Evolutionary conservation across 2,888 invertebrate genomes (phyloP).

Genomic region (Spicauda simplicius): DNA sequence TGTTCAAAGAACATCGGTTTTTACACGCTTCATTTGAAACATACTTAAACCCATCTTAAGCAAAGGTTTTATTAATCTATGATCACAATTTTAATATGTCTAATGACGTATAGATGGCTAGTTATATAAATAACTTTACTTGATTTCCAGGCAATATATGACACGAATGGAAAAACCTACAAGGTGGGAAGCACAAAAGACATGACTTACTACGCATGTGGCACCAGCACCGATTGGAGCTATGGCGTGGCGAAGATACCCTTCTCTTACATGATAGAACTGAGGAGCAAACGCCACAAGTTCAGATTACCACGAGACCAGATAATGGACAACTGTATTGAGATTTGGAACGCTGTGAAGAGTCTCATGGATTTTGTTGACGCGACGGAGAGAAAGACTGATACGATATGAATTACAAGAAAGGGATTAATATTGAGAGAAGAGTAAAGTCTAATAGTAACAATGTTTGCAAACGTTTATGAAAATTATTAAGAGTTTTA

Average conservation of each 20-base stretch:
- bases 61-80: no score
- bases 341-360: slow-evolving; percentile 67
- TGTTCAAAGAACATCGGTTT: no score
- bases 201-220: slow-evolving; percentile 73
- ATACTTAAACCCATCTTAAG: no score
- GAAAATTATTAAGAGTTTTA: background rate
- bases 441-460: background rate
- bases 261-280: slow-evolving; percentile 75
- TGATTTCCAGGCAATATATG: slow-evolving; percentile 66
- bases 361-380: slow-evolving; percentile 71
- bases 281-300: slow-evolving; percentile 66
- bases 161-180: slow-evolving; percentile 67
- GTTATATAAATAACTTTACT: background rate
- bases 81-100: no score
- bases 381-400: slow-evolving; percentile 38
- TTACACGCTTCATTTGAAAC: no score
- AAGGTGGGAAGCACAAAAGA: slow-evolving; percentile 77
- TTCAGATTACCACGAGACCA: slow-evolving; percentile 71
- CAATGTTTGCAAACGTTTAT: no score
- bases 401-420: background rate
- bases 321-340: slow-evolving; percentile 66
- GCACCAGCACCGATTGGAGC: slow-evolving; percentile 78
- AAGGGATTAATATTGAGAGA: background rate
- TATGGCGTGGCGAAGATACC: slow-evolving; percentile 75
- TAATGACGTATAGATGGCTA: no score